Evolutionary conservation across 2,113 vertebrate species (phyloP).

Genomic region (Chlorocebus sabaeus): DNA sequence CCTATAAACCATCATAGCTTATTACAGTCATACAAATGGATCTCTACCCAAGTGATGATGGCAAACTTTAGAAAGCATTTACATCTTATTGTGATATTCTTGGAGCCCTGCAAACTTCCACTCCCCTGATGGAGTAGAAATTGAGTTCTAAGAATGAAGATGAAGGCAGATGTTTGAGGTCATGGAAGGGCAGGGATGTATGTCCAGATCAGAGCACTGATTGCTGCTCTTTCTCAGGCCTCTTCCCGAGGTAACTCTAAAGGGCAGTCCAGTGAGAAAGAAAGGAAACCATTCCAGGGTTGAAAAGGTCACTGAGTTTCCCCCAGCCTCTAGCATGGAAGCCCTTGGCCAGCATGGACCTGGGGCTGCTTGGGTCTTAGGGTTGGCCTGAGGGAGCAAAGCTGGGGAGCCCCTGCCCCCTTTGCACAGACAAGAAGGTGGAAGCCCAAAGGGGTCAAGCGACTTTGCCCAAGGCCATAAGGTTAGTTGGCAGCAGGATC

Average conservation of each 20-base stretch:
- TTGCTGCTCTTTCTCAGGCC: background rate
- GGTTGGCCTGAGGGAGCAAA: background rate
- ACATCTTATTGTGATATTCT: background rate
- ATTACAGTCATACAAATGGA: background rate
- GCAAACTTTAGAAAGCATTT: background rate
- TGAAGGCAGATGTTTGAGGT: background rate
- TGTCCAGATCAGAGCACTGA: background rate
- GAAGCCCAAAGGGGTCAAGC: background rate
- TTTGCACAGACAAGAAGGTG: background rate
- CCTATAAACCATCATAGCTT: background rate
- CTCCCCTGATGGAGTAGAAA: background rate
- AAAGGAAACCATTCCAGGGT: background rate
- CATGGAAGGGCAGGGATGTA: background rate
- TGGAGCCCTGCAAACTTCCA: background rate
- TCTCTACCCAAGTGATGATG: background rate
- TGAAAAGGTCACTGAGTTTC: background rate
- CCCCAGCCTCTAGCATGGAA: accelerated
- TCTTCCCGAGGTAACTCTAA: background rate
- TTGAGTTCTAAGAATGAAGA: background rate
- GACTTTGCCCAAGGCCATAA: background rate
- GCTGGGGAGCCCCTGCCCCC: background rate
- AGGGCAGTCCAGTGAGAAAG: background rate
- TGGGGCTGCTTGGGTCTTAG: background rate
- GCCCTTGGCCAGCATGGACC: too few species aligned
- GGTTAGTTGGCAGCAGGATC: background rate